These are phyloP conservation scores for Hydrozoanthus gracilis DNA, from an alignment of 92 coral and sea anemone species.

Conservation along the genomic window DNA sequence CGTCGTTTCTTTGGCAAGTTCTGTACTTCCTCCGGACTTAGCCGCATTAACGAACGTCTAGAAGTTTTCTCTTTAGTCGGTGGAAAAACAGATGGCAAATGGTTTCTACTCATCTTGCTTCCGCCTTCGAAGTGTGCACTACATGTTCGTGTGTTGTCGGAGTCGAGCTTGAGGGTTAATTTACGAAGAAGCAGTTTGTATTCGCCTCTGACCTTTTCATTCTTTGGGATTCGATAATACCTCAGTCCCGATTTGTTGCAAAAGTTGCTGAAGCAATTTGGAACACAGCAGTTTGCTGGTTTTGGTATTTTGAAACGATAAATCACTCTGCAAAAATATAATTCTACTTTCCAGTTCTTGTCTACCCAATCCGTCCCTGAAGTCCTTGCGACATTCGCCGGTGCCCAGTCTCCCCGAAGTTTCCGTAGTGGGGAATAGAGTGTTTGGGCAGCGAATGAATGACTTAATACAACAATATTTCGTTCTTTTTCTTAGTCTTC, in stretches of 20 bases:
- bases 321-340: not conserved
- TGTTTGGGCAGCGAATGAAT: no score
- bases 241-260: not conserved
- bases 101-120: constrained; percentile 38
- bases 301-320: constrained; percentile 22
- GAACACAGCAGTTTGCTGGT: constrained; percentile 29
- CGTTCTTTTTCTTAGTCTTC: no score
- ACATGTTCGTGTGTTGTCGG: constrained; percentile 46
- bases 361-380: constrained; percentile 31
- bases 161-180: constrained; percentile 42
- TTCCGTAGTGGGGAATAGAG: constrained; percentile 35
- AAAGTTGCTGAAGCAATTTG: constrained; percentile 15
- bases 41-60: constrained; percentile 33
- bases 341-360: not conserved
- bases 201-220: not conserved
- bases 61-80: constrained; percentile 2
- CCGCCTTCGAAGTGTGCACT: constrained; percentile 59
- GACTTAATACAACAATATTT: no score
- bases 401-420: constrained; percentile 29
- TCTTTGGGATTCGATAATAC: constrained; percentile 42
- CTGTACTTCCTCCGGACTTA: constrained; percentile 10
- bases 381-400: not conserved
- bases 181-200: constrained; percentile 43
- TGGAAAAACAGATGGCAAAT: constrained; percentile 47
- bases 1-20: constrained; percentile 24